These are phyloP conservation scores for Donacobius atricapilla DNA, from an alignment of 2,113 vertebrate genomes.

Conservation along the genomic window DNA sequence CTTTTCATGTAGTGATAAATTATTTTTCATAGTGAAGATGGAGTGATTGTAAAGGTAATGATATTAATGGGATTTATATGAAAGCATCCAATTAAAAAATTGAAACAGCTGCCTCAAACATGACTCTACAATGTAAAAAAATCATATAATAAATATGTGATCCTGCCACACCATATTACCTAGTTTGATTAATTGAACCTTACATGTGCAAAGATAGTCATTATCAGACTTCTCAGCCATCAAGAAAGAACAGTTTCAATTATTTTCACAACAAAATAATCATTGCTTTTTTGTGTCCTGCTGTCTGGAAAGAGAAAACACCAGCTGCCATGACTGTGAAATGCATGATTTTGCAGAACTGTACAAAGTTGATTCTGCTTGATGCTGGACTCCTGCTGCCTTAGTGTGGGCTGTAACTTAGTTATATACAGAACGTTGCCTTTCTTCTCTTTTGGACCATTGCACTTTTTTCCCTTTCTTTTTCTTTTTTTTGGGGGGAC, in stretches of 20 bases:
- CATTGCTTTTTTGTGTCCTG: not conserved
- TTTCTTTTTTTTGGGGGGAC: too few species aligned
- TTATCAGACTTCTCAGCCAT: constrained; percentile 1
- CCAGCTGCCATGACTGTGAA: not conserved
- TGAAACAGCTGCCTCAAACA: not conserved
- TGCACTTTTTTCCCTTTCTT: accelerated
- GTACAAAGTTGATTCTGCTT: not conserved
- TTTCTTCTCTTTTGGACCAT: not conserved
- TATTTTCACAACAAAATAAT: constrained; percentile 1
- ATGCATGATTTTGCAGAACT: not conserved
- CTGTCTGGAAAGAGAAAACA: not conserved
- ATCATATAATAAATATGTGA: not conserved
- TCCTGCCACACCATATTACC: not conserved
- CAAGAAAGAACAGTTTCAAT: not conserved
- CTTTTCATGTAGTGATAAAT: not conserved
- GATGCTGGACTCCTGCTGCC: not conserved
- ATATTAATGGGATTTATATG: constrained; percentile 19
- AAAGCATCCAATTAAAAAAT: constrained; percentile 25
- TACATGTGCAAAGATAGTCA: not conserved
- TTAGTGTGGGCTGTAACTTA: not conserved
- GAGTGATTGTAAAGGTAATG: not conserved
- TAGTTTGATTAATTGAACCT: constrained; percentile 34
- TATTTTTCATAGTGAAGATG: not conserved
- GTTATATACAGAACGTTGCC: not conserved
- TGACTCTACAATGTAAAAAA: not conserved